Evolutionary conservation across 2,113 vertebrate species (phyloP), one percentile per base, ranked within the genome.

Genomic region (Nymphicus hollandicus): DNA sequence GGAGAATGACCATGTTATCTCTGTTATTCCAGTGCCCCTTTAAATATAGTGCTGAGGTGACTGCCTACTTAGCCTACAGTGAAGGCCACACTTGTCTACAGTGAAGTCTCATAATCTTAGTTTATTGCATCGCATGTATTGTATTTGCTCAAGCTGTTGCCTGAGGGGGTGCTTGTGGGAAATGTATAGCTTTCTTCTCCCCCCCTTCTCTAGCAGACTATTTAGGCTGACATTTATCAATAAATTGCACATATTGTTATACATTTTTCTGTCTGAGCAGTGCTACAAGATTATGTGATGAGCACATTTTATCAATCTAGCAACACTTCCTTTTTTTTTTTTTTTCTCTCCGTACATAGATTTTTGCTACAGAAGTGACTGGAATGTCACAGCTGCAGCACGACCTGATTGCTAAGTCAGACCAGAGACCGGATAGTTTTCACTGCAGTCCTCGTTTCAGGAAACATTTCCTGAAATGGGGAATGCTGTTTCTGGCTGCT

Each of bases 151-250:
- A 95, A 73, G 94, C 93, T 92, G 95, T 95, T 97, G 96, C 96
- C 96, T 96, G 86, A 97, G 96, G 96, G 95, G 91, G 92, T 96
- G 93, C 93, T 96, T 95, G 96, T 96, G 96, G 96, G 96, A 96
- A 97, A 97, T 95, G 96, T 97, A 96, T 92, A 70, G 93, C 96
- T 95, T 87, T 92, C 65, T 94, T 87, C 83, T 82, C 49, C 93
- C 94, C 88, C 76, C 68, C 79, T 91, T 82, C 83, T 87, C 92
- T 80, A 1, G 1, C 88, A 95, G 93, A 96, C 93, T 96, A 91
- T 96, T 97, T 94, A 95, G 96, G 93, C 93, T 96, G 96, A 96
- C 93, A 97, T 96, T 96, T 96, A 96, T 94, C 96, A 96, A 95
- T 95, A 97, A 97, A 96, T 96, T 96, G 95, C 95, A 95, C 96